Conservation (phyloP, 2,113 vertebrate genomes). For the Orcinus orca region DNA sequence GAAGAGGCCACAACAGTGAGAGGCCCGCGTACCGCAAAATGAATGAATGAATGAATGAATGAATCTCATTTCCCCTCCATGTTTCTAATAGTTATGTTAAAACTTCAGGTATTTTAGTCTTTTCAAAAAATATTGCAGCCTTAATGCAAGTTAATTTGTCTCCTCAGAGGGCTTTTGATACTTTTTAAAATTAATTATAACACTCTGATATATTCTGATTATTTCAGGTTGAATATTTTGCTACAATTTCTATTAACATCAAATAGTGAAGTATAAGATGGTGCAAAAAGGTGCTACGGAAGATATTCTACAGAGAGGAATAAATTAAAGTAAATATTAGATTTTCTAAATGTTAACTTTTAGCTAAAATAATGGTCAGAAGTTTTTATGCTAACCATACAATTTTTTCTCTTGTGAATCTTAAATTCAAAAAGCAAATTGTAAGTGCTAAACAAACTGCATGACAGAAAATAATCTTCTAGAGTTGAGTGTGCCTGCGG, state of each 20-base stretch:
- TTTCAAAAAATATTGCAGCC: background rate
- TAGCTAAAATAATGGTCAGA: background rate
- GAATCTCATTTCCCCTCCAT: background rate
- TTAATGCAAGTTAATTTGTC: background rate
- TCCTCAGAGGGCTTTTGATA: background rate
- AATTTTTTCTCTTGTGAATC: background rate
- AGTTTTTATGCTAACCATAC: background rate
- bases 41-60: no score
- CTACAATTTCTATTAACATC: background rate
- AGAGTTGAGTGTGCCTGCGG: background rate
- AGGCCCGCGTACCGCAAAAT: no score
- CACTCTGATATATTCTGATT: background rate
- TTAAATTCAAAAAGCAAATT: background rate
- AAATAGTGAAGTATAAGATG: background rate
- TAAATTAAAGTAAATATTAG: background rate
- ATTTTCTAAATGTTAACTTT: background rate
- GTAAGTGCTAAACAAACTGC: background rate
- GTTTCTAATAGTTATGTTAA: background rate
- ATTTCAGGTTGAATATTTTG: background rate
- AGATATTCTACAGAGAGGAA: background rate
- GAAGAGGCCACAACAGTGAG: no score
- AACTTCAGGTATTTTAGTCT: background rate
- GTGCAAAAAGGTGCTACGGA: background rate
- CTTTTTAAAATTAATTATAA: background rate
- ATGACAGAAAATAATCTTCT: background rate